phyloP scores from a whole-genome alignment of 2,113 vertebrate genomes.

The Gasterosteus nipponicus region DNA sequence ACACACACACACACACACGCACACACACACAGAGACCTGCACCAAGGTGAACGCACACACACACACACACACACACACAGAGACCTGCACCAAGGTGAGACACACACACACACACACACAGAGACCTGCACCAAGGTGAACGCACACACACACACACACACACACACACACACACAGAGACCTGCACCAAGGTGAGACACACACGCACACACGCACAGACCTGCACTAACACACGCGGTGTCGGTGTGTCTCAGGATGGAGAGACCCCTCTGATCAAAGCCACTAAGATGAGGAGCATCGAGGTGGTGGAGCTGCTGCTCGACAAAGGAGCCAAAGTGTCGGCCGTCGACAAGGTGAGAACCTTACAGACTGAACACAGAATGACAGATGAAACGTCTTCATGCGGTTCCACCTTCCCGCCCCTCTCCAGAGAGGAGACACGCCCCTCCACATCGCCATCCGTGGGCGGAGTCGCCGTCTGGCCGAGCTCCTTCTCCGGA shows the following conservation, averaged over 20 bases:
- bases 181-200: background rate
- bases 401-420: background rate
- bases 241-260: slow-evolving; percentile 83
- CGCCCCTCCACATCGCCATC: slow-evolving; percentile 96
- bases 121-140: too few species aligned
- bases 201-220: background rate
- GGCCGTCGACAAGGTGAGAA: slow-evolving; percentile 90
- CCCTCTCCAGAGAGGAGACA: slow-evolving; percentile 92
- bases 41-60: too few species aligned
- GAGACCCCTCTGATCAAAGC: slow-evolving; percentile 97
- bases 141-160: background rate
- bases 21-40: slow-evolving; percentile 74
- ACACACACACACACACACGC: too few species aligned
- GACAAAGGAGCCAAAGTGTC: slow-evolving; percentile 98
- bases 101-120: too few species aligned
- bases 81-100: background rate
- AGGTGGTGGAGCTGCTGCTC: slow-evolving; percentile 95
- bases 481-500: slow-evolving; percentile 93
- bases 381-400: background rate
- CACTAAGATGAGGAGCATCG: slow-evolving; percentile 98
- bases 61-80: background rate
- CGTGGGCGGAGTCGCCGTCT: slow-evolving; percentile 93
- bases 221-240: too few species aligned
- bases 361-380: background rate
- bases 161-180: background rate